Evolutionary conservation across 2,888 invertebrate genomes (phyloP).

Genomic region (Sylvicola cinctus): DNA sequence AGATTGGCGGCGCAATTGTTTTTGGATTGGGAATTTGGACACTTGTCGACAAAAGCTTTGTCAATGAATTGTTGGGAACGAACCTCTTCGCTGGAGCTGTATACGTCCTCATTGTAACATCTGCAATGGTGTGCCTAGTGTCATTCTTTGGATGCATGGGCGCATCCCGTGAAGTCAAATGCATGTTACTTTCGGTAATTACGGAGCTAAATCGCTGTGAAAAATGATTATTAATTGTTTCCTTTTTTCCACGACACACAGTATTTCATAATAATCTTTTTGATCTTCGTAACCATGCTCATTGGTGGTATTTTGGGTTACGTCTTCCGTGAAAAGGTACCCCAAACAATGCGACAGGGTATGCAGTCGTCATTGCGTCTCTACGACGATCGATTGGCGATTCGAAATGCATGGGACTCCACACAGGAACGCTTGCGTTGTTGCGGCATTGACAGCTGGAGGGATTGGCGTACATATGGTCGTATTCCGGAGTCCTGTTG

Average conservation of each 20-base stretch:
- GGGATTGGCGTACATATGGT: slow-evolving; percentile 55
- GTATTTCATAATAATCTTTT: slow-evolving; percentile 76
- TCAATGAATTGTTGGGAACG: slow-evolving; percentile 67
- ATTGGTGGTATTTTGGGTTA: slow-evolving; percentile 81
- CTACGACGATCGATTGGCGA: slow-evolving; percentile 10
- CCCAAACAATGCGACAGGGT: slow-evolving; percentile 43
- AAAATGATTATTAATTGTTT: background rate
- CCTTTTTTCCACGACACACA: slow-evolving; percentile 15
- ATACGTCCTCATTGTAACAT: slow-evolving; percentile 64
- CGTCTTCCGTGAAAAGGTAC: slow-evolving; percentile 71
- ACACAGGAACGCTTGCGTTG: slow-evolving; percentile 69
- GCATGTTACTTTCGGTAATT: slow-evolving; percentile 74
- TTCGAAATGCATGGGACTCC: slow-evolving; percentile 70
- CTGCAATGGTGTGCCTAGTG: slow-evolving; percentile 58
- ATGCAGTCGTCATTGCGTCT: background rate
- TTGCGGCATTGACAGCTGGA: slow-evolving; percentile 58
- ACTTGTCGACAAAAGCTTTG: slow-evolving; percentile 60
- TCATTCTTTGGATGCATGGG: slow-evolving; percentile 85
- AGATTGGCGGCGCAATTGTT: slow-evolving; percentile 62
- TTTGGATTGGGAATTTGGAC: slow-evolving; percentile 71
- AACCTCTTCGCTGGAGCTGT: slow-evolving; percentile 75
- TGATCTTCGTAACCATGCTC: slow-evolving; percentile 76
- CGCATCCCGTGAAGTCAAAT: slow-evolving; percentile 83
- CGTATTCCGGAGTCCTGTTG: slow-evolving; percentile 61
- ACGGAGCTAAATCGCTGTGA: background rate